These are phyloP conservation scores for Montipora capricornis DNA, from an alignment of 64 coral and sea anemone species.

Conservation along the genomic window DNA sequence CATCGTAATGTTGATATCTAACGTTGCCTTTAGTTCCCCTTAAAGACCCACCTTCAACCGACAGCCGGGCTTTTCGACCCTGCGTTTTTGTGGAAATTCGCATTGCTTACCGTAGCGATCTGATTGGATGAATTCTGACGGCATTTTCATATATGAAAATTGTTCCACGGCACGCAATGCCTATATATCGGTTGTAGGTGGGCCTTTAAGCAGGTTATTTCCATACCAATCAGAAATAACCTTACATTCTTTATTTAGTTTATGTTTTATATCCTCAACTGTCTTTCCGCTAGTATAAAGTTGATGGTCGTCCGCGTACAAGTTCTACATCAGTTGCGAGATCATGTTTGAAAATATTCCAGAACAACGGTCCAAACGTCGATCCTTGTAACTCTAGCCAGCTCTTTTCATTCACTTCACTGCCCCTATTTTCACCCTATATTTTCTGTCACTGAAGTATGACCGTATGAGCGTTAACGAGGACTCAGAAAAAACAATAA, in stretches of 20 bases:
- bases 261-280: not conserved
- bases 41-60: too few relatives aligned
- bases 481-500: too few relatives aligned
- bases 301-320: not conserved
- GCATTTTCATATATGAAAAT: too few relatives aligned
- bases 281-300: not conserved
- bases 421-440: too few relatives aligned
- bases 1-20: too few relatives aligned
- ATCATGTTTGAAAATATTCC: not conserved
- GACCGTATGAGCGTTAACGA: too few relatives aligned
- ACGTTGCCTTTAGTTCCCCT: not conserved
- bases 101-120: too few relatives aligned
- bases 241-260: conserved; percentile 21
- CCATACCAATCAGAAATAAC: conserved; percentile 8
- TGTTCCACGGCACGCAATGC: not conserved
- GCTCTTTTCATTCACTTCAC: not conserved
- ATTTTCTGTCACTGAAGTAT: too few relatives aligned
- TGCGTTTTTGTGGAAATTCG: too few relatives aligned
- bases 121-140: too few relatives aligned
- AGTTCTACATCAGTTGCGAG: not conserved
- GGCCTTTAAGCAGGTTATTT: not conserved
- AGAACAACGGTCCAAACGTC: not conserved
- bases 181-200: not conserved
- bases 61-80: too few relatives aligned
- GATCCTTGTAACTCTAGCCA: not conserved